Evolutionary conservation across 2,113 vertebrate genomes (phyloP).

Genomic region (Peromyscus polionotus): DNA sequence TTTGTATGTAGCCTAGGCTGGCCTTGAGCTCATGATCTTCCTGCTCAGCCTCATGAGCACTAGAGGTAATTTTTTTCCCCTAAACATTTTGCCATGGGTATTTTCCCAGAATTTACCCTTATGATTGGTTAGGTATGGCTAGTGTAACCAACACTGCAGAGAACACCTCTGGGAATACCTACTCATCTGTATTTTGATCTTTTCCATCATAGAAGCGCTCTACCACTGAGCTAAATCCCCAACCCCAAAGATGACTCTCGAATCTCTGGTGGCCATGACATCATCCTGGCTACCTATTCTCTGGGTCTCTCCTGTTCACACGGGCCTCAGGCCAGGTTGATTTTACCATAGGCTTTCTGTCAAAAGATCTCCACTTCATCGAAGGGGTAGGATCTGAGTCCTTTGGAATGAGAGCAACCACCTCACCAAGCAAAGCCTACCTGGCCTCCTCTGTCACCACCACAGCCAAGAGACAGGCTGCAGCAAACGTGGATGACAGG

Average conservation of each 20-base stretch:
- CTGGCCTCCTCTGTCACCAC: neutral
- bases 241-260: neutral
- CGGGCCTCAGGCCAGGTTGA: neutral
- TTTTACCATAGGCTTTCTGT: neutral
- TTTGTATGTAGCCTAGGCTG: neutral
- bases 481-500: neutral
- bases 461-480: neutral
- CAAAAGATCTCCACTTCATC: neutral
- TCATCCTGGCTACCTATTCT: neutral
- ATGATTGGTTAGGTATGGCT: neutral
- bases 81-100: neutral
- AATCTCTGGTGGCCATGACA: neutral
- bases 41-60: neutral
- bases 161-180: neutral
- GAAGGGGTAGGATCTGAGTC: neutral
- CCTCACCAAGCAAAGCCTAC: neutral
- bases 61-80: neutral
- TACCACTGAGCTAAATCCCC: no score
- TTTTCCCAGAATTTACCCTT: neutral
- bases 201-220: conserved; percentile 17
- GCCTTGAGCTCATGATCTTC: neutral
- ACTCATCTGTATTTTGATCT: neutral
- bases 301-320: neutral
- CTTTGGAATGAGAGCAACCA: neutral
- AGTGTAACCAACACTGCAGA: neutral